Percentiles rank a stretch among this genome's conserved stretches.
These are phyloP conservation scores for Cataglyphis altisquamis DNA, from an alignment of 2,888 invertebrate species.

Conservation along the genomic window DNA sequence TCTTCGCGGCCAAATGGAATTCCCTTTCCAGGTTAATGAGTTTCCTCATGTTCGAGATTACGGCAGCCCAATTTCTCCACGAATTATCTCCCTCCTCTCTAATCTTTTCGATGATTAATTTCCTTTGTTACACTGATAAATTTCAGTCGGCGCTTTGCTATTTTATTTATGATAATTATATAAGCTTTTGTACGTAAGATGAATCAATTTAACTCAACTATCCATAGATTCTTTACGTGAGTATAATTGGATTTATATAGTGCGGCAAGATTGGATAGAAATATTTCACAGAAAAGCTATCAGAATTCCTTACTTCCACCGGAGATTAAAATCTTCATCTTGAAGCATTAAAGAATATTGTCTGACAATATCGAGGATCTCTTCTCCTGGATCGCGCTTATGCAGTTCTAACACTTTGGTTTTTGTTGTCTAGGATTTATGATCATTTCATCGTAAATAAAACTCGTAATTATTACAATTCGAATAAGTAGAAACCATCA, in stretches of 20 bases:
- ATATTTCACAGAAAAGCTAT: background rate
- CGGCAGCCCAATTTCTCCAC: conserved; percentile 47
- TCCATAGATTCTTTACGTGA: conserved; percentile 59
- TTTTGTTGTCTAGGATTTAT: conserved; percentile 58
- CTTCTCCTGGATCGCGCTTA: conserved; percentile 46
- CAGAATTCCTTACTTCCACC: background rate
- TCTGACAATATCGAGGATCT: background rate
- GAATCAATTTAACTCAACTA: background rate
- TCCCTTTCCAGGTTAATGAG: conserved; percentile 55
- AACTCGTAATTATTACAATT: background rate
- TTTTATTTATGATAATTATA: background rate
- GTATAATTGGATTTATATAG: conserved; percentile 54
- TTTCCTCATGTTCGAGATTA: conserved; percentile 56
- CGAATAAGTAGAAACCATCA: background rate
- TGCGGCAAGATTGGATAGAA: conserved; percentile 29
- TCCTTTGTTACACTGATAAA: conserved; percentile 18
- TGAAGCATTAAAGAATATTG: background rate
- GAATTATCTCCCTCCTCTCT: conserved; percentile 20
- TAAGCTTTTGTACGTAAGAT: background rate
- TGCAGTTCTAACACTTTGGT: conserved; percentile 62
- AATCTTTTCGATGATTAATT: conserved; percentile 16
- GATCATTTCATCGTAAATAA: conserved; percentile 57
- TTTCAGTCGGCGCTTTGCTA: background rate
- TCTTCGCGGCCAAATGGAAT: conserved; percentile 46
- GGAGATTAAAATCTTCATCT: conserved; percentile 4